Evolutionary conservation across 2,113 vertebrate genomes (phyloP).

Genomic region (Prunella fulvescens): DNA sequence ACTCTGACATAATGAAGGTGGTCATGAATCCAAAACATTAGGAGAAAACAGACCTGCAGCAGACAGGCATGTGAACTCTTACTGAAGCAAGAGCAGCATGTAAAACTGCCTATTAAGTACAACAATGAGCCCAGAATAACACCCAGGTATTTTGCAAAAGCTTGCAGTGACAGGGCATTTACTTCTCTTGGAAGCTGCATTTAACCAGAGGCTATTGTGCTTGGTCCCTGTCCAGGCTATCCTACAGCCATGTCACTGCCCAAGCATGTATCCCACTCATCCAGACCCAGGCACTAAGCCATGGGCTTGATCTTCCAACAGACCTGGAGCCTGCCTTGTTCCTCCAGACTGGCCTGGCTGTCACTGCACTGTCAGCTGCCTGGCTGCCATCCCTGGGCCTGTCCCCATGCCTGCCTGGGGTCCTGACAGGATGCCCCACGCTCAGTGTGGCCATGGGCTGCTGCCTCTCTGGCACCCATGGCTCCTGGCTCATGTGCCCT

Average conservation of each 20-base stretch:
- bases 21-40: not conserved
- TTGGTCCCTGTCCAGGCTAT: not conserved
- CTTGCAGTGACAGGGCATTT: not conserved
- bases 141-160: not conserved
- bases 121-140: not conserved
- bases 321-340: not conserved
- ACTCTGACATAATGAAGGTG: not conserved
- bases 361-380: not conserved
- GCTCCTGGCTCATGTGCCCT: not conserved
- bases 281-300: not conserved
- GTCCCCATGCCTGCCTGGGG: not conserved
- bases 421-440: not conserved
- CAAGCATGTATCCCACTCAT: not conserved
- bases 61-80: not conserved
- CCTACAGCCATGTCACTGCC: not conserved
- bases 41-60: not conserved
- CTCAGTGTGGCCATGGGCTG: not conserved
- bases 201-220: not conserved
- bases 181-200: not conserved
- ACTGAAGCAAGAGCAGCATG: not conserved
- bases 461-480: accelerated
- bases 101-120: not conserved
- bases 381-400: not conserved
- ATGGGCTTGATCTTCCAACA: not conserved
- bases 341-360: not conserved